These are phyloP conservation scores for Diceros bicornis DNA, from an alignment of 2,797 vertebrate genomes.

Conservation along the genomic window DNA sequence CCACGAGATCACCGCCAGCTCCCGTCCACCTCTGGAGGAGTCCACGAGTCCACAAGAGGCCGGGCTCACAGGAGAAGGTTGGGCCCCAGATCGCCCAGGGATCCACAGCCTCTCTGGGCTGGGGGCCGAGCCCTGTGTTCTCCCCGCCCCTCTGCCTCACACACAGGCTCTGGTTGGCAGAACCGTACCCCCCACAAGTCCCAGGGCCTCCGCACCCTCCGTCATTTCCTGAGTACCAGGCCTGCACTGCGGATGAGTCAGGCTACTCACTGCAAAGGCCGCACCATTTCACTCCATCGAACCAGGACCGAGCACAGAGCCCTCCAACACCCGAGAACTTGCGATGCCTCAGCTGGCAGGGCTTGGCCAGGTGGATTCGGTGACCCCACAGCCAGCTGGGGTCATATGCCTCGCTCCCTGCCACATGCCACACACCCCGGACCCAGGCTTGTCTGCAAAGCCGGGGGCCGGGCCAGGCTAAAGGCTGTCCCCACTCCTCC, in stretches of 20 bases:
- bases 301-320: rapidly evolving
- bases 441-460: neutral
- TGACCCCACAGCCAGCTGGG: neutral
- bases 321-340: neutral
- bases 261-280: neutral
- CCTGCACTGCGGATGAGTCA: neutral
- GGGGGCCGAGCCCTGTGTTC: neutral
- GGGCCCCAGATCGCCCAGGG: neutral
- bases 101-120: neutral
- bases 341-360: neutral
- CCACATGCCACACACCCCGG: neutral
- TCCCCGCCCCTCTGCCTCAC: neutral
- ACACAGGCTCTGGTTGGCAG: neutral
- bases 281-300: neutral
- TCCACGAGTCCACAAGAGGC: neutral
- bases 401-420: neutral
- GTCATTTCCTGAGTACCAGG: neutral
- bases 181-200: neutral
- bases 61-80: neutral
- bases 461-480: neutral
- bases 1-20: neutral
- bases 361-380: neutral
- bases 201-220: neutral
- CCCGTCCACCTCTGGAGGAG: neutral
- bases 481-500: neutral